phyloP scores from a whole-genome alignment of 2,888 invertebrate species.

The Pristionchus entomophagus region DNA sequence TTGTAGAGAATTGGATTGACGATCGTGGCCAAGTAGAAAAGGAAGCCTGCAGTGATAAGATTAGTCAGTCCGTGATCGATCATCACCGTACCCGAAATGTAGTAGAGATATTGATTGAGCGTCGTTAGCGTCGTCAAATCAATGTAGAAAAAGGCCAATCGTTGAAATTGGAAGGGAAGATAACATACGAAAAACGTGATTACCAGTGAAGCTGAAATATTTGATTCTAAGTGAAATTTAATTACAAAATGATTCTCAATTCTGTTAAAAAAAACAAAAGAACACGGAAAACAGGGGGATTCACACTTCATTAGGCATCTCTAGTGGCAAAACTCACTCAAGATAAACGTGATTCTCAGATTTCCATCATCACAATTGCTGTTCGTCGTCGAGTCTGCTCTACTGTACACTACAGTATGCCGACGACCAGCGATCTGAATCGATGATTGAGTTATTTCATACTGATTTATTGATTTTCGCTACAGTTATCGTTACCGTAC shows the following conservation, averaged over 20 bases:
- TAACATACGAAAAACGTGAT: slow-evolving; percentile 68
- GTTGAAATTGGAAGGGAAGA: slow-evolving; percentile 66
- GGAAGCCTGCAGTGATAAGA: slow-evolving; percentile 63
- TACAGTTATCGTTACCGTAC: slow-evolving; percentile 10
- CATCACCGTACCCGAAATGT: slow-evolving; percentile 60
- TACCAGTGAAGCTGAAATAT: slow-evolving; percentile 64
- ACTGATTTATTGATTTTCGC: neutral
- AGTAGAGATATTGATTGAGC: slow-evolving; percentile 65
- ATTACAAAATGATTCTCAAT: neutral
- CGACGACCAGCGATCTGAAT: slow-evolving; percentile 37
- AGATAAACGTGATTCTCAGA: slow-evolving; percentile 51
- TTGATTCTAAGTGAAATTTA: too few species aligned
- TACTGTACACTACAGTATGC: slow-evolving; percentile 9
- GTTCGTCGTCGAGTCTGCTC: slow-evolving; percentile 13
- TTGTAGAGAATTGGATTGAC: slow-evolving; percentile 69
- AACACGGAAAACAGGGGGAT: too few species aligned
- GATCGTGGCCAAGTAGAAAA: slow-evolving; percentile 65
- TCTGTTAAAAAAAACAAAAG: too few species aligned
- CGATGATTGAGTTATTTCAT: neutral
- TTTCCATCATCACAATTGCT: slow-evolving; percentile 47
- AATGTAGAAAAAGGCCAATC: slow-evolving; percentile 65
- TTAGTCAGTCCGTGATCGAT: slow-evolving; percentile 46
- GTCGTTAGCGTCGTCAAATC: slow-evolving; percentile 50
- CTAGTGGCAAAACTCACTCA: slow-evolving; percentile 52
- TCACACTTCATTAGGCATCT: neutral